A percentile compares a stretch with the other conserved stretches of the same genome.
phyloP scores from a whole-genome alignment of 2,888 invertebrate species.

The Caenorhabditis angaria region DNA sequence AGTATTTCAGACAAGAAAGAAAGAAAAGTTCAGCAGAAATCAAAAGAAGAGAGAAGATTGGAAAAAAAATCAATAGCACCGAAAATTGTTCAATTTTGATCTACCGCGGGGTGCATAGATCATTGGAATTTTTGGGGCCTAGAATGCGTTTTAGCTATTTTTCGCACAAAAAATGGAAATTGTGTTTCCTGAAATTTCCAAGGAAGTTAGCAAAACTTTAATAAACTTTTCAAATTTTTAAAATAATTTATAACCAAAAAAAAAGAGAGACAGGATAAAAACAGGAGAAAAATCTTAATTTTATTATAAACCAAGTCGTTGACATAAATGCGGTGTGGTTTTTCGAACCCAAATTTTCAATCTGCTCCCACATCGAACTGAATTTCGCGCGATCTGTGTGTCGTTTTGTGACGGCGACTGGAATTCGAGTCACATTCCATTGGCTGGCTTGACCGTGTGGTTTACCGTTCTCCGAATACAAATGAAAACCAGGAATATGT shows the following conservation, averaged over 20 bases:
- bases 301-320: slow-evolving; percentile 24
- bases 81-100: too few species aligned
- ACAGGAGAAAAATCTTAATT: not conserved
- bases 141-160: too few species aligned
- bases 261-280: slow-evolving; percentile 3
- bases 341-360: slow-evolving; percentile 92
- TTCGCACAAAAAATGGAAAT: too few species aligned
- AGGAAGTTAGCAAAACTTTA: too few species aligned
- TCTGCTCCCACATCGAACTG: slow-evolving; percentile 94
- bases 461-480: slow-evolving; percentile 94
- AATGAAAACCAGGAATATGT: slow-evolving; percentile 93
- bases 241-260: slow-evolving; percentile 8
- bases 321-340: slow-evolving; percentile 85
- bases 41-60: too few species aligned
- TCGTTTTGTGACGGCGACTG: slow-evolving; percentile 88
- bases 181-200: too few species aligned
- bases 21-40: too few species aligned
- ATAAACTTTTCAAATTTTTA: not conserved
- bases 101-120: too few species aligned
- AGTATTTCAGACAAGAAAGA: too few species aligned
- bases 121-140: too few species aligned
- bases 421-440: slow-evolving; percentile 94
- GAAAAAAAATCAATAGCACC: too few species aligned
- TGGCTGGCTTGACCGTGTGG: slow-evolving; percentile 92
- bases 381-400: slow-evolving; percentile 95